These are phyloP conservation scores for Ypsolopha scabrella DNA, from an alignment of 2,888 invertebrate species.

Conservation along the genomic window DNA sequence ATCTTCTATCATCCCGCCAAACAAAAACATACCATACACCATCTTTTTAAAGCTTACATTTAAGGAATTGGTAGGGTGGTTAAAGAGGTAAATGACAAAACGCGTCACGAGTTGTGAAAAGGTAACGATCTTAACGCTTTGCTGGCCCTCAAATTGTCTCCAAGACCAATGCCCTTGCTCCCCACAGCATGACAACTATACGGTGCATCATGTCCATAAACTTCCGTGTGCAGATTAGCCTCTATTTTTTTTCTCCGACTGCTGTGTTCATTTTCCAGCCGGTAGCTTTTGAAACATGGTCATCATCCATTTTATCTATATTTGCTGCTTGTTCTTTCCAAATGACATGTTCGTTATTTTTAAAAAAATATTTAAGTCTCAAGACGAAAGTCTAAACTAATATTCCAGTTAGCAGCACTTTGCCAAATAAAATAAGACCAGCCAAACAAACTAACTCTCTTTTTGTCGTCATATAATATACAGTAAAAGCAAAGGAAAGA, in stretches of 20 bases:
- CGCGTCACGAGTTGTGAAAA: slow-evolving; percentile 12
- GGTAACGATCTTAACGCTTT: slow-evolving; percentile 67
- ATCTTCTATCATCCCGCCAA: neutral
- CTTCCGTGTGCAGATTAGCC: slow-evolving; percentile 35
- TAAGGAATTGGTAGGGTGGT: slow-evolving; percentile 16
- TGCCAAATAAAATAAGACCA: too few species aligned
- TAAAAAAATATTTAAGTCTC: too few species aligned
- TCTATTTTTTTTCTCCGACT: neutral
- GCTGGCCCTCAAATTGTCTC: slow-evolving; percentile 60
- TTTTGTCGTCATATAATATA: too few species aligned
- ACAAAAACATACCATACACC: slow-evolving; percentile 6
- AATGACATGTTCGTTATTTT: too few species aligned
- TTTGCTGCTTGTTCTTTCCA: too few species aligned
- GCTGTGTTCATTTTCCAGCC: neutral
- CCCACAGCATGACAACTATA: slow-evolving; percentile 54
- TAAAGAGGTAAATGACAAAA: neutral
- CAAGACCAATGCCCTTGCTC: slow-evolving; percentile 62
- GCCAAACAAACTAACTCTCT: too few species aligned
- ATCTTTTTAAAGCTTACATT: slow-evolving; percentile 13
- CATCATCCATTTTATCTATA: too few species aligned
- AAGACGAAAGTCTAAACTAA: too few species aligned
- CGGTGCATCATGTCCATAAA: slow-evolving; percentile 49
- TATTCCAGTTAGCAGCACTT: too few species aligned
- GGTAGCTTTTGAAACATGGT: too few species aligned
- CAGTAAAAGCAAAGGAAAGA: too few species aligned